Percentiles rank a stretch among this genome's conserved stretches.
These are phyloP conservation scores for Timema cristinae DNA, from an alignment of 2,888 invertebrate species.

Conservation along the genomic window DNA sequence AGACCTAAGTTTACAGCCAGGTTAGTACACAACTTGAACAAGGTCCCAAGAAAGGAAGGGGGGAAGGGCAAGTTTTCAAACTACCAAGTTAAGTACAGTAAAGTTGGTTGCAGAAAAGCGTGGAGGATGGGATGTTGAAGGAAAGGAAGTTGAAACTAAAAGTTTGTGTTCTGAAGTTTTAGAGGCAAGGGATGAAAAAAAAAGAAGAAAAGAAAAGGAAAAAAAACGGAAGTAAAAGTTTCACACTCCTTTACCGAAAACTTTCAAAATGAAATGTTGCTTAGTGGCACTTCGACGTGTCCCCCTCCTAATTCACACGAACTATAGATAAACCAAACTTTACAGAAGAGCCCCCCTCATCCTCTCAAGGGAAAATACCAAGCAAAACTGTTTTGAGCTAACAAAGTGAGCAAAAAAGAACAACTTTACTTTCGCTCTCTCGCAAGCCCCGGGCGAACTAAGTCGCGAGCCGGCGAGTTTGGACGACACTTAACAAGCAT, in stretches of 20 bases:
- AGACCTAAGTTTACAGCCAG: no score
- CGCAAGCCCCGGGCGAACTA: no score
- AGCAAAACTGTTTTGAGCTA: background rate
- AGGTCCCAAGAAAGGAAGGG: background rate
- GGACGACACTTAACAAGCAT: no score
- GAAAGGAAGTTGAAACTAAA: slow-evolving; percentile 32
- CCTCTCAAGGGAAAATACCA: slow-evolving; percentile 19
- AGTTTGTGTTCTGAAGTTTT: slow-evolving; percentile 38
- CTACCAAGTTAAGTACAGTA: slow-evolving; percentile 29
- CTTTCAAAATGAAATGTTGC: slow-evolving; percentile 32
- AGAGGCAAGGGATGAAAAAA: slow-evolving; percentile 34
- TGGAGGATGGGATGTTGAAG: slow-evolving; percentile 24
- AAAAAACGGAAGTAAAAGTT: background rate
- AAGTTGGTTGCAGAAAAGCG: slow-evolving; percentile 30
- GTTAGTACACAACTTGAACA: no score
- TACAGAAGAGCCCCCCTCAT: background rate
- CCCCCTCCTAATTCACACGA: slow-evolving; percentile 22
- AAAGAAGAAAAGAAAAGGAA: slow-evolving; percentile 26
- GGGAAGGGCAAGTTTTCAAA: slow-evolving; percentile 20
- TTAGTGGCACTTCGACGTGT: slow-evolving; percentile 25
- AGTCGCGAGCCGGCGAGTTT: no score
- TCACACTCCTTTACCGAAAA: slow-evolving; percentile 24
- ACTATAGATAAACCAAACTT: slow-evolving; percentile 25
- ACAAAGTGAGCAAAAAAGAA: slow-evolving; percentile 1
- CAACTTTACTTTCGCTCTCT: background rate